Percentiles rank a stretch among this genome's conserved stretches.
Evolutionary conservation across 2,797 vertebrate species (phyloP).

Genomic region (Aphelocoma californica): DNA sequence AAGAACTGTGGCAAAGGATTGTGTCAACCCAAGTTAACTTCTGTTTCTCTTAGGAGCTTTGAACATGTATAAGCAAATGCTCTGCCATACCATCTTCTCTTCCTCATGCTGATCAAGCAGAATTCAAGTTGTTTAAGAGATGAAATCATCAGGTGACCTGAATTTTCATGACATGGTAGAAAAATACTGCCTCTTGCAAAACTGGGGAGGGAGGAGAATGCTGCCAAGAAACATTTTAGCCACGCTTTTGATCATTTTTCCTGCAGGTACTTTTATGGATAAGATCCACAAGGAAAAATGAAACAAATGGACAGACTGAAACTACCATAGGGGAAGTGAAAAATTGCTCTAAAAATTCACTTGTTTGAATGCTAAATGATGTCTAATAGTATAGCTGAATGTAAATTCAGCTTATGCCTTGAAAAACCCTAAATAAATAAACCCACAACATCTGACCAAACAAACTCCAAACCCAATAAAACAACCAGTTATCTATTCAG

Average conservation of each 20-base stretch:
- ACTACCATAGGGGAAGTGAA: neutral
- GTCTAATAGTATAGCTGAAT: neutral
- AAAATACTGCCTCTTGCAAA: neutral
- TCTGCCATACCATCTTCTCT: neutral
- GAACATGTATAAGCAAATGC: neutral
- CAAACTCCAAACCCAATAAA: neutral
- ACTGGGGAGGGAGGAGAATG: neutral
- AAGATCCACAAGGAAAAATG: neutral
- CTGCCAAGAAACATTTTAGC: conserved; percentile 6
- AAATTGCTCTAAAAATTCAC: neutral
- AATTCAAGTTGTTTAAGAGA: neutral
- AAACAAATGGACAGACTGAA: neutral
- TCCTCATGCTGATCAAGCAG: neutral
- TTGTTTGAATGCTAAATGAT: neutral
- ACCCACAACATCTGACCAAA: neutral
- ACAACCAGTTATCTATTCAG: neutral
- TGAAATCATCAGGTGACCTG: neutral
- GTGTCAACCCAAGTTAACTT: neutral
- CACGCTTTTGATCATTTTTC: neutral
- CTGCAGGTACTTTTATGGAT: neutral
- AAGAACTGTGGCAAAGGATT: neutral
- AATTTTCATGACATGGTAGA: neutral
- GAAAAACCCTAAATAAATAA: neutral
- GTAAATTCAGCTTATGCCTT: neutral
- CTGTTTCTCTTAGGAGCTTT: neutral